Conservation (phyloP, 2,113 vertebrate species). For the Cacatua alba region DNA sequence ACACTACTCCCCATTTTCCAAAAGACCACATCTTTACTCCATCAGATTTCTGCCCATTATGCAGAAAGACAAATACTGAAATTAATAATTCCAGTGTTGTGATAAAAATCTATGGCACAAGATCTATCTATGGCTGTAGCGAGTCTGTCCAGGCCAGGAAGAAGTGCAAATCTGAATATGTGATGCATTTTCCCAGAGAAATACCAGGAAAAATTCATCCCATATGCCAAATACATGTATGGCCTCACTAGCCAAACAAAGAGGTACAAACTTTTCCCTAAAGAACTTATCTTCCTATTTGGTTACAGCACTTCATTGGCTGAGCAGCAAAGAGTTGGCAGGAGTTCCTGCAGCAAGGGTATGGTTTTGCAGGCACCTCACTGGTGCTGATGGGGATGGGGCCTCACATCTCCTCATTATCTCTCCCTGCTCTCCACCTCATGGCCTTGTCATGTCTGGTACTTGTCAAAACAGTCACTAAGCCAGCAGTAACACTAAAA, state of each 20-base stretch:
- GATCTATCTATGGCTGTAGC: background rate
- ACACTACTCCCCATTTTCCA: background rate
- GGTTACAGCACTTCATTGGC: fast-evolving
- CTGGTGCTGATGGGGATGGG: background rate
- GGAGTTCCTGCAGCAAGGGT: background rate
- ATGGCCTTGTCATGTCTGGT: background rate
- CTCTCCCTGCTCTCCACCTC: background rate
- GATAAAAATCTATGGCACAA: background rate
- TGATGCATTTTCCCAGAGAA: fast-evolving
- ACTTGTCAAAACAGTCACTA: background rate
- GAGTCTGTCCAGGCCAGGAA: background rate
- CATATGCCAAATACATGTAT: background rate
- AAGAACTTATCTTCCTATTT: background rate
- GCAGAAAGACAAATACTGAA: background rate
- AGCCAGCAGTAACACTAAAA: background rate
- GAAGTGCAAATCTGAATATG: background rate
- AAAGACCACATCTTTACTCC: background rate
- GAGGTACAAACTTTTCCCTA: background rate
- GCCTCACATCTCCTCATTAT: background rate
- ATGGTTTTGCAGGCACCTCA: background rate
- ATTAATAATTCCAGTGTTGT: background rate
- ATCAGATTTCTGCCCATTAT: background rate
- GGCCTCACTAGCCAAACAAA: background rate
- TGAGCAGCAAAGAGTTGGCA: fast-evolving
- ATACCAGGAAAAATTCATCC: background rate